A percentile compares a stretch with the other conserved stretches of the same genome.
phyloP scores from a whole-genome alignment of 2,113 vertebrate species.

The Beaufortia kweichowensis region DNA sequence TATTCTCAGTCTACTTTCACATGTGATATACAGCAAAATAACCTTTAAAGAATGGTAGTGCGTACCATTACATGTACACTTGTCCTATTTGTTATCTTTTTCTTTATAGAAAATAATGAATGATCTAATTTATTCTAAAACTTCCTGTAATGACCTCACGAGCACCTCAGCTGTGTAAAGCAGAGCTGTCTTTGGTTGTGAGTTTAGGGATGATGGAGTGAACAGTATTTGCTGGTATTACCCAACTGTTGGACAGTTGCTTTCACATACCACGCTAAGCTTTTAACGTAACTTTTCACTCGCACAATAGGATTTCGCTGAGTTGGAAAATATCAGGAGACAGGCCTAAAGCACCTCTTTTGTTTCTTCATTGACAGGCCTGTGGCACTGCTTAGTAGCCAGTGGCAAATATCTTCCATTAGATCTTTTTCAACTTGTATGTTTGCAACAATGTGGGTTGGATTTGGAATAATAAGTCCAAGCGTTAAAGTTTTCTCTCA shows the following conservation, averaged over 20 bases:
- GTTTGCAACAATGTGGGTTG: constrained; percentile 33
- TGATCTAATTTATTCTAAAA: background rate
- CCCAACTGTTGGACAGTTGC: constrained; percentile 72
- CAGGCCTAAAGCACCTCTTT: constrained; percentile 76
- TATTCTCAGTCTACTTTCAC: too few relatives aligned
- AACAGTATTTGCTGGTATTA: constrained; percentile 64
- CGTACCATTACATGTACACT: too few relatives aligned
- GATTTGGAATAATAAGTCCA: constrained; percentile 8
- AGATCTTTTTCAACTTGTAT: constrained; percentile 42
- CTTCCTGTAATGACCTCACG: background rate
- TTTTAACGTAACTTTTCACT: constrained; percentile 73
- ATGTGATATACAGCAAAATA: too few relatives aligned
- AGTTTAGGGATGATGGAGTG: constrained; percentile 38
- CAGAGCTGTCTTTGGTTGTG: constrained; percentile 31
- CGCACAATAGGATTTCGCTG: constrained; percentile 76
- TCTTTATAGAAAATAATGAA: background rate
- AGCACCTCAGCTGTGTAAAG: constrained; percentile 31
- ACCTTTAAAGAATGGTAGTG: too few relatives aligned
- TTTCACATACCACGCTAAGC: constrained; percentile 74
- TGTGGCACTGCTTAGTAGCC: constrained; percentile 60
- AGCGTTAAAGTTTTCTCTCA: background rate
- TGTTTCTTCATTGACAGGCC: constrained; percentile 73
- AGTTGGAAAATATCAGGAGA: constrained; percentile 79
- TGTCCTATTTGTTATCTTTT: background rate
- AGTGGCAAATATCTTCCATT: constrained; percentile 70